Percentiles rank a stretch among this genome's conserved stretches.
Conservation (phyloP, 2,888 invertebrate species). For the Amphimallon solstitiale region DNA sequence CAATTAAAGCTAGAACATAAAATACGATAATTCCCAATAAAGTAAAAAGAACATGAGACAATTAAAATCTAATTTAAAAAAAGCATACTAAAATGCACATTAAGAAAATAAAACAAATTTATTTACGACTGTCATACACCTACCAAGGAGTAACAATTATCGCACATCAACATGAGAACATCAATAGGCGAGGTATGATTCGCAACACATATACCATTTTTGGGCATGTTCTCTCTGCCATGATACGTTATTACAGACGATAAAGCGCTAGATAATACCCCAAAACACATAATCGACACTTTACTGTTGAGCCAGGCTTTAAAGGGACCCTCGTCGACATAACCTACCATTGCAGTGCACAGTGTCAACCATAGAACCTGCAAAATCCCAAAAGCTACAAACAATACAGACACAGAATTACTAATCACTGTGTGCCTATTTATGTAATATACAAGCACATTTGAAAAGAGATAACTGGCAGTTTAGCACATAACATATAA, state of each 20-base stretch:
- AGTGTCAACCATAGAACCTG: slow-evolving; percentile 90
- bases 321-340: slow-evolving; percentile 79
- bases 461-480: neutral
- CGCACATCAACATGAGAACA: slow-evolving; percentile 95
- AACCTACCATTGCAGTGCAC: slow-evolving; percentile 88
- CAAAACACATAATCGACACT: slow-evolving; percentile 90
- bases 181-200: slow-evolving; percentile 99
- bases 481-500: neutral
- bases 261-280: slow-evolving; percentile 90
- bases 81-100: neutral
- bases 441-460: neutral
- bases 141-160: slow-evolving; percentile 97
- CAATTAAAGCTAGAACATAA: no score
- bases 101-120: neutral
- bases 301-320: slow-evolving; percentile 84
- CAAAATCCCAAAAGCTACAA: slow-evolving; percentile 50
- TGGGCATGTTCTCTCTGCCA: slow-evolving; percentile 86
- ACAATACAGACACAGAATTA: slow-evolving; percentile 35
- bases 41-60: no score
- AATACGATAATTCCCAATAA: no score
- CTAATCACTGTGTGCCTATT: neutral
- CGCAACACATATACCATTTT: slow-evolving; percentile 92
- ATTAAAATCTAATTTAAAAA: no score
- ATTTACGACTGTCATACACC: slow-evolving; percentile 59
- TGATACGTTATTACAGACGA: slow-evolving; percentile 90